Percentiles rank a stretch among this genome's conserved stretches.
Evolutionary conservation across 2,113 vertebrate species (phyloP).

Genomic region (Anser cygnoides): DNA sequence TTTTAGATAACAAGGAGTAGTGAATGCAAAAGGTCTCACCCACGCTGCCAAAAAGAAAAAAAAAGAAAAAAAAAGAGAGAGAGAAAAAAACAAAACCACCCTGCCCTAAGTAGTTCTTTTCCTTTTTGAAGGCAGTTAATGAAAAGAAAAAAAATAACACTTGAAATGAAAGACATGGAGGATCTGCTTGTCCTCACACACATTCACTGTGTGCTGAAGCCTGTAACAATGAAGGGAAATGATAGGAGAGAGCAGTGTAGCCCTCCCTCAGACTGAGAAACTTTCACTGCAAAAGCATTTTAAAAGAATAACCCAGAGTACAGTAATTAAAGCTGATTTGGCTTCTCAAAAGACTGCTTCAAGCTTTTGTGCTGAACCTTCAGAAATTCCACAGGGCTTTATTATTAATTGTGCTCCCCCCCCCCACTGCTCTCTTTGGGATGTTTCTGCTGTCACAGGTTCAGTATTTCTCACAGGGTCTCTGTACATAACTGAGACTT

Average conservation of each 20-base stretch:
- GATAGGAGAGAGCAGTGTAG: constrained; percentile 52
- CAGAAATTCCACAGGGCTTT: constrained; percentile 65
- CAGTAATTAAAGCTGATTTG: constrained; percentile 70
- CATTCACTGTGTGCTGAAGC: constrained; percentile 44
- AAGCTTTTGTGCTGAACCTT: constrained; percentile 71
- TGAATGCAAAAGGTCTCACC: constrained; percentile 21
- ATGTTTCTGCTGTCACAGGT: constrained; percentile 66
- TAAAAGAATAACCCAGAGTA: constrained; percentile 56
- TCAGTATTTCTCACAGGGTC: constrained; percentile 49
- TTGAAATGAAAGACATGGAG: constrained; percentile 50
- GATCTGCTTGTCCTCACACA: not conserved
- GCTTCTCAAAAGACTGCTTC: constrained; percentile 63
- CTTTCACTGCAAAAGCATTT: constrained; percentile 57
- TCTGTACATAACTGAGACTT: constrained; percentile 49
- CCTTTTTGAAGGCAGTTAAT: constrained; percentile 45
- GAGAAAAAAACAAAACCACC: not conserved
- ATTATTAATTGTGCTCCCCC: constrained; percentile 63
- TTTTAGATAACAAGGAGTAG: constrained; percentile 33
- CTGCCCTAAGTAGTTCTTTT: constrained; percentile 24
- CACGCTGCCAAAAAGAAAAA: not conserved
- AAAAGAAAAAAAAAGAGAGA: no score
- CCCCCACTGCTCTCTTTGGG: constrained; percentile 28
- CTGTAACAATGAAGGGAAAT: constrained; percentile 55
- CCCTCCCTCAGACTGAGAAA: constrained; percentile 59
- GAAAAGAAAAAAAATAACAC: not conserved